Evolutionary conservation across 2,797 vertebrate species (phyloP).

Genomic region (Malurus splendens): DNA sequence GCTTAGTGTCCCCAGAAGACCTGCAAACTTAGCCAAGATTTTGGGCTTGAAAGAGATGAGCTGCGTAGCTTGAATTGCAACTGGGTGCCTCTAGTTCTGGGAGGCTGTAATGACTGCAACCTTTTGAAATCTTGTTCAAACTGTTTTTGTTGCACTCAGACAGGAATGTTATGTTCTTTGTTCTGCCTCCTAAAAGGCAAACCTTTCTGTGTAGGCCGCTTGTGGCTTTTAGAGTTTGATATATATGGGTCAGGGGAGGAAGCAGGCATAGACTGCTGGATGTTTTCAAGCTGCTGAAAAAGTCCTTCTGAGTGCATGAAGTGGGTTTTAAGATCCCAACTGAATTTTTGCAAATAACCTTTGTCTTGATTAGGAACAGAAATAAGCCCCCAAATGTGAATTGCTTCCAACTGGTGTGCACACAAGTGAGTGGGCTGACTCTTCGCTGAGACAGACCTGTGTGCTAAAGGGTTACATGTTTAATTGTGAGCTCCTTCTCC

Average conservation of each 20-base stretch:
- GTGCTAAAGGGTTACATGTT: neutral
- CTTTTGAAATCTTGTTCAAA: conserved; percentile 41
- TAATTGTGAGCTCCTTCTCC: neutral
- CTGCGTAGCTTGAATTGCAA: neutral
- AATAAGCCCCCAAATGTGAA: neutral
- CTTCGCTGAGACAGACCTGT: neutral
- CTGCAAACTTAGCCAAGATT: conserved; percentile 10
- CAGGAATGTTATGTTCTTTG: conserved; percentile 42
- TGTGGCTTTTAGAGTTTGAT: neutral
- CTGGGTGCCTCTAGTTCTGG: conserved; percentile 1
- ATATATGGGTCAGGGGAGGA: conserved; percentile 10
- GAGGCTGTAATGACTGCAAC: neutral
- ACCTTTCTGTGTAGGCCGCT: neutral
- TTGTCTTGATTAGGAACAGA: neutral
- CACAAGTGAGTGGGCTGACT: fast-evolving
- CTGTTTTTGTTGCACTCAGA: conserved; percentile 29
- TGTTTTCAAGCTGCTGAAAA: neutral
- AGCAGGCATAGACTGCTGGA: neutral
- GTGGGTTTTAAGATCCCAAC: neutral
- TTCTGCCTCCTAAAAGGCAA: conserved; percentile 14
- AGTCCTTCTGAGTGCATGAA: neutral
- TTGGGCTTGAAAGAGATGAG: conserved; percentile 36
- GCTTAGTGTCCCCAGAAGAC: conserved; percentile 31
- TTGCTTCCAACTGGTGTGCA: neutral
- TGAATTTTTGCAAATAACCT: neutral